Percentiles rank a stretch among this genome's conserved stretches.
These are phyloP conservation scores for Cerceris rybyensis DNA, from an alignment of 2,888 invertebrate genomes.

Conservation along the genomic window DNA sequence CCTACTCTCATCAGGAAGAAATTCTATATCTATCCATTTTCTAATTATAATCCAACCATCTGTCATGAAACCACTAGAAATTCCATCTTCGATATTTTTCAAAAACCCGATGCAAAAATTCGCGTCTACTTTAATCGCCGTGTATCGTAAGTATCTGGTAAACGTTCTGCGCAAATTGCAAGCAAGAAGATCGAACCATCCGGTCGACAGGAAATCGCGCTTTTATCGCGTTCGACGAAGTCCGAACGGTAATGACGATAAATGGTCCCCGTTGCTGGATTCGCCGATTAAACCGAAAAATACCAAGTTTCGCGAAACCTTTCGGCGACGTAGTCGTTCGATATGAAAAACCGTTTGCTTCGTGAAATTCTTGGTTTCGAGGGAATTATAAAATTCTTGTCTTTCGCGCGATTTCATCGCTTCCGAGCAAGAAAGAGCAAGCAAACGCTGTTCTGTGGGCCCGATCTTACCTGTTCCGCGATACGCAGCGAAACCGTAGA, in stretches of 20 bases:
- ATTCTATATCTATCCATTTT: too few species aligned
- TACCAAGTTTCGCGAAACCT: neutral
- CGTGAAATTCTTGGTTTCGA: constrained; percentile 1
- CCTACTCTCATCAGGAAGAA: too few species aligned
- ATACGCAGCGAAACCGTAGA: constrained; percentile 20
- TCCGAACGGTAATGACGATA: constrained; percentile 22
- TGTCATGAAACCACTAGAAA: too few species aligned
- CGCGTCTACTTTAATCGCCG: neutral
- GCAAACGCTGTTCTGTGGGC: neutral
- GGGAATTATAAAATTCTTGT: constrained; percentile 48
- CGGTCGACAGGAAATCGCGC: neutral
- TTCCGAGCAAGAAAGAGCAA: constrained; percentile 25
- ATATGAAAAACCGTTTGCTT: constrained; percentile 21
- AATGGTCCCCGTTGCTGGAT: constrained; percentile 13
- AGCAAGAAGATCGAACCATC: neutral
- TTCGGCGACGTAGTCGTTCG: neutral
- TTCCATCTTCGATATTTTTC: too few species aligned
- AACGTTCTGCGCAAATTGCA: neutral
- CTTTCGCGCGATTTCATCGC: constrained; percentile 34
- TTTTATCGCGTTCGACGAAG: constrained; percentile 19
- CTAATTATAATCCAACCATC: too few species aligned
- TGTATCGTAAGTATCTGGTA: neutral
- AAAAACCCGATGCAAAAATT: too few species aligned
- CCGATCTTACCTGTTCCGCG: constrained; percentile 49
- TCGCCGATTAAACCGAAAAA: constrained; percentile 21